phyloP scores from a whole-genome alignment of 2,797 vertebrate genomes.

The Gadopsis marmoratus region DNA sequence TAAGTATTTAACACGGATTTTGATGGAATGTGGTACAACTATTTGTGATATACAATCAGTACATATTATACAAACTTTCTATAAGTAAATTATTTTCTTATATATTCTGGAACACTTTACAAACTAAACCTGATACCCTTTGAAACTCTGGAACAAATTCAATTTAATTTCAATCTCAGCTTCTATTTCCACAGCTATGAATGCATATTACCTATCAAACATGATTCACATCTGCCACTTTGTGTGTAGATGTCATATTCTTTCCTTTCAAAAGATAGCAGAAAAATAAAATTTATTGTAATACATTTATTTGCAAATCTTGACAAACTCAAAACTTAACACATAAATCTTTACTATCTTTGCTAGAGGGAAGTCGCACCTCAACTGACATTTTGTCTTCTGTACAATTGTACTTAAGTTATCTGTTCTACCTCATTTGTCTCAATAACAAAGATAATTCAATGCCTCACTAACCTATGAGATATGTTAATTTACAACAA shows the following conservation, averaged over 20 bases:
- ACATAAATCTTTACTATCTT: background rate
- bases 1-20: background rate
- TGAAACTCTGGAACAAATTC: slow-evolving; percentile 21
- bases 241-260: background rate
- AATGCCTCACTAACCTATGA: background rate
- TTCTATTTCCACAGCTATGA: slow-evolving; percentile 16
- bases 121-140: slow-evolving; percentile 9
- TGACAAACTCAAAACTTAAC: background rate
- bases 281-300: background rate
- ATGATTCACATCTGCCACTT: background rate
- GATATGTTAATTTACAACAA: background rate
- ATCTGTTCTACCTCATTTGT: background rate
- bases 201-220: background rate
- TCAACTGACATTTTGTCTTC: background rate
- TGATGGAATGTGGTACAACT: background rate
- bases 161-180: slow-evolving; percentile 26
- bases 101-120: background rate
- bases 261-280: background rate
- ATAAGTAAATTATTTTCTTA: background rate
- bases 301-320: background rate
- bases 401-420: background rate
- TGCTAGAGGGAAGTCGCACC: accelerated
- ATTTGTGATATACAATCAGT: slow-evolving; percentile 1
- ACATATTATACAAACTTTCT: background rate
- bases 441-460: background rate